Percentiles rank a stretch among this genome's conserved stretches.
Evolutionary conservation across 2,113 vertebrate species (phyloP).

Genomic region (Ptilonorhynchus violaceus): DNA sequence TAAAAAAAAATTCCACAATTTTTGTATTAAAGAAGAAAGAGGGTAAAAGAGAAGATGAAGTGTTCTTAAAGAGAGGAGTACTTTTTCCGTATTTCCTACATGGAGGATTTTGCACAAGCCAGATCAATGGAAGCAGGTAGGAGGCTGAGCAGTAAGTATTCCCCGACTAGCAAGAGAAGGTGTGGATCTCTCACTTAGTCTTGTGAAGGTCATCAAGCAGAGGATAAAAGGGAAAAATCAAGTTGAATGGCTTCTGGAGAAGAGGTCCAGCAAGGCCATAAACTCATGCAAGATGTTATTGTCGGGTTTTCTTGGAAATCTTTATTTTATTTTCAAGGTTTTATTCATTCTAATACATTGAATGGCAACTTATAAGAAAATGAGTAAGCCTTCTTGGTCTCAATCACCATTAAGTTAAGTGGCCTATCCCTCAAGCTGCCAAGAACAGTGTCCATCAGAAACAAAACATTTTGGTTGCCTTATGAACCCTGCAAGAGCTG

Average conservation of each 20-base stretch:
- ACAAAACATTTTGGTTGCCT: not conserved
- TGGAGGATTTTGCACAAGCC: not conserved
- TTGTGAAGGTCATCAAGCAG: not conserved
- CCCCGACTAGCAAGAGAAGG: not conserved
- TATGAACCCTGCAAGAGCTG: not conserved
- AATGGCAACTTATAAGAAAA: not conserved
- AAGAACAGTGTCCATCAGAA: not conserved
- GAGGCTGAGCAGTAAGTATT: not conserved
- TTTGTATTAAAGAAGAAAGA: not conserved
- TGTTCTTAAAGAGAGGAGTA: not conserved
- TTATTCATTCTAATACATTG: not conserved
- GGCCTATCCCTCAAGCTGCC: not conserved
- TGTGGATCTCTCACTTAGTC: not conserved
- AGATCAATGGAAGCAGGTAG: not conserved
- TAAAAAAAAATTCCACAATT: rapidly evolving
- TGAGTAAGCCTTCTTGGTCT: not conserved
- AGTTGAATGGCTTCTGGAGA: not conserved
- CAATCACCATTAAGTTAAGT: not conserved
- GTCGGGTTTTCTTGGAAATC: not conserved
- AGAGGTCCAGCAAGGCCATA: not conserved
- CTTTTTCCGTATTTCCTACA: not conserved
- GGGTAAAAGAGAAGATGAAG: not conserved
- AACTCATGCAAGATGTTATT: not conserved
- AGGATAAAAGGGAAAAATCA: not conserved
- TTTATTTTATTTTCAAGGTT: not conserved